Base-by-base conservation (phyloP, 2,797 vertebrate genomes). In the Cirrhinus molitorella region DNA sequence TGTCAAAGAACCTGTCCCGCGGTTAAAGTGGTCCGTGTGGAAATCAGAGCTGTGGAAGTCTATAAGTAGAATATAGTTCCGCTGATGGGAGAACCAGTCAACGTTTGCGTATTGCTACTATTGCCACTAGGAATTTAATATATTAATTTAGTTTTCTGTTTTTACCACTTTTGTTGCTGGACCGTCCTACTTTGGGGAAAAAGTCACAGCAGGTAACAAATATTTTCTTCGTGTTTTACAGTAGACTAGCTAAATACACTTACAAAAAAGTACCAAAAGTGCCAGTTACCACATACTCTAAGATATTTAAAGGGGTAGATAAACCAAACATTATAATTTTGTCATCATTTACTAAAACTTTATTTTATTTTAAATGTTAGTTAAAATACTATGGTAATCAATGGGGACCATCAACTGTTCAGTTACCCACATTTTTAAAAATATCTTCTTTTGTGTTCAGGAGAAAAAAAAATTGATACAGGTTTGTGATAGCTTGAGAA, bases 1-100 rank as follows among this genome's bases (percentile, higher is more conserved):
- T 93, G 94, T 95, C 94, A 96, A 89, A 92, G 89, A 89, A 89
- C 81, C 71, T 75, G 93, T 92, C 86, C 91, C 78, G 4, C 92
- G 0, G 5, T 0, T 4, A 90, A 83, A 55, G 0, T 0, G 0
- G 85, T 87, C 91, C 94, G 93, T 45, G 0, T 28, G 8, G 86
- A 89, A 93, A 87, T 13, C 61, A 57, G 34, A 17, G 34, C 47
- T 55, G 47, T 34, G 43, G 25, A 28, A 23, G 19, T n/a, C 34
- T 34, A 0, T 23, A 23, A 47, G 34, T 61, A 51, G 25, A 11
- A 7, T 59, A 61, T 43, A 28, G 82, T 83, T 83, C 82, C 82
- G 17, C 37, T 17, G 5, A 17, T 28, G 14, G 40, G 40, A 9
- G 47, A 55, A 53, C 19, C 28, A 77, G 9, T 4, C 23, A 61